A percentile compares a stretch with the other conserved stretches of the same genome.
Conservation (phyloP, 2,797 vertebrate genomes). For the Podarcis lilfordi region DNA sequence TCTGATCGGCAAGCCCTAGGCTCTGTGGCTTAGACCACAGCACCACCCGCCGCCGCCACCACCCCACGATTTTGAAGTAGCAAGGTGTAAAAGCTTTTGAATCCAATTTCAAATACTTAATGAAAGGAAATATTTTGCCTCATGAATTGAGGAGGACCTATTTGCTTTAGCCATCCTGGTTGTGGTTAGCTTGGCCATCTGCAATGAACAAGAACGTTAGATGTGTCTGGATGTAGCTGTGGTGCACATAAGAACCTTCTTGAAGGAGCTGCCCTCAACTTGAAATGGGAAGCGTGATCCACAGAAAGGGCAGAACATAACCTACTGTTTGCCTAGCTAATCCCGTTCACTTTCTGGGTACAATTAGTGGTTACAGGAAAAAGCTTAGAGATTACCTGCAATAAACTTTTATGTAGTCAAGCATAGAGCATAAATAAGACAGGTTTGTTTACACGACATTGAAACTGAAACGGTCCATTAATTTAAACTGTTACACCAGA, state of each 20-base stretch:
- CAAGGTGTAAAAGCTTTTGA: neutral
- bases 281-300: neutral
- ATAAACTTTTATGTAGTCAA: constrained; percentile 11
- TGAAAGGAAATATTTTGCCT: neutral
- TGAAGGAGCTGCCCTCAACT: neutral
- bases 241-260: neutral
- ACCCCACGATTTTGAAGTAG: neutral
- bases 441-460: neutral
- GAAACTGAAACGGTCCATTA: constrained; percentile 12
- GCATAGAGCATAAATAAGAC: neutral
- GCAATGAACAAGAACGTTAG: neutral
- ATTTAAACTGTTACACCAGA: constrained; percentile 9
- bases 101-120: neutral
- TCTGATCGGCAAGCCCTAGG: too few relatives aligned
- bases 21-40: too few relatives aligned
- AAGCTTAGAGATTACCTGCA: constrained; percentile 16
- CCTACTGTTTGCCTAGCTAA: constrained; percentile 22
- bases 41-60: too few relatives aligned
- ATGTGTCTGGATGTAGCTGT: neutral
- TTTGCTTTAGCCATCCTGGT: neutral
- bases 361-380: constrained; percentile 19
- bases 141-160: neutral
- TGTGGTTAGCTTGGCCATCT: neutral
- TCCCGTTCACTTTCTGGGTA: constrained; percentile 11
- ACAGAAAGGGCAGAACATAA: neutral